A percentile compares a stretch with the other conserved stretches of the same genome.
Conservation (phyloP, 2,113 vertebrate genomes). For the Plecotus auritus region DNA sequence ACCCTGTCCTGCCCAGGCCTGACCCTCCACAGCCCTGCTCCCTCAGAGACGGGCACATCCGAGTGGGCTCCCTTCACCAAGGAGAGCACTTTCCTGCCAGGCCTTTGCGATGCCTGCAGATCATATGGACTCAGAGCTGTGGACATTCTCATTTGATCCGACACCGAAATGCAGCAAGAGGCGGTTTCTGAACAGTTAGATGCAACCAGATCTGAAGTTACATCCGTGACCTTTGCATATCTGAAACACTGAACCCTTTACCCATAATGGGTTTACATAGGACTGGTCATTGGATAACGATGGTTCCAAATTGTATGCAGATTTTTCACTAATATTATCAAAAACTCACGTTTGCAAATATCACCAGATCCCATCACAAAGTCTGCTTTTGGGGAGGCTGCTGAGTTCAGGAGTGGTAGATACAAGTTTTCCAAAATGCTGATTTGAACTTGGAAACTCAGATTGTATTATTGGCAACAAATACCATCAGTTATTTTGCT, state of each 20-base stretch:
- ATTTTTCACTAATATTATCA: neutral
- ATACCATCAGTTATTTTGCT: neutral
- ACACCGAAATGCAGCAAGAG: neutral
- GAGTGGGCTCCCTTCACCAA: too few relatives aligned
- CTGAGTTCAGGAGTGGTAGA: neutral
- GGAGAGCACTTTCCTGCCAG: neutral
- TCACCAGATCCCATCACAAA: neutral
- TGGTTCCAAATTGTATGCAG: neutral
- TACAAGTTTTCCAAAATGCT: neutral
- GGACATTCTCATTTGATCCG: neutral
- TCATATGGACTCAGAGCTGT: too few relatives aligned
- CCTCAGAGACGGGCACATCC: too few relatives aligned
- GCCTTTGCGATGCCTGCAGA: fast-evolving
- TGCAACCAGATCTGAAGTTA: neutral
- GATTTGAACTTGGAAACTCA: neutral
- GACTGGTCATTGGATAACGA: neutral
- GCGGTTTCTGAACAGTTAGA: fast-evolving
- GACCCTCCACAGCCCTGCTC: neutral
- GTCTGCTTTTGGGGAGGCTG: neutral
- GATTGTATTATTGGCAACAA: neutral
- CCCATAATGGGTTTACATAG: neutral
- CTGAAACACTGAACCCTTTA: neutral
- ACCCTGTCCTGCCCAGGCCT: fast-evolving
- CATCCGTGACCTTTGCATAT: fast-evolving
- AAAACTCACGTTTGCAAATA: neutral